Conservation (phyloP, 37 sponge, comb jelly and placozoan species). For the Cladorhizidae sp. region DNA sequence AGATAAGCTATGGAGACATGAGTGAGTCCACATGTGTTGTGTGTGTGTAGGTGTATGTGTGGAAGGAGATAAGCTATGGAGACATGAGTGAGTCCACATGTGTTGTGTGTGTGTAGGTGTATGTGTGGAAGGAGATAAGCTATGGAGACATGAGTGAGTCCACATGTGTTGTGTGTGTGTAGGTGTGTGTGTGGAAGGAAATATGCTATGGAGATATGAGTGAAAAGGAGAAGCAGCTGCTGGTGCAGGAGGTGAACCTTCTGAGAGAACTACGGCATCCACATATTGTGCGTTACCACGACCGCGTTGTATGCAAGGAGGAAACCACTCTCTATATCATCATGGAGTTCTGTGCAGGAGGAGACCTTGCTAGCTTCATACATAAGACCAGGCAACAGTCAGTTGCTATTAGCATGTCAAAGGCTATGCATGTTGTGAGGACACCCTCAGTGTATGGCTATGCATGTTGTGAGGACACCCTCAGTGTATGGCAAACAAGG, state of each 20-base stretch:
- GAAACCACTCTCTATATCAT: constrained; percentile 75
- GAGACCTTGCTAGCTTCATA: constrained; percentile 75
- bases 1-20: no score
- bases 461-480: not conserved
- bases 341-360: constrained; percentile 91
- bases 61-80: no score
- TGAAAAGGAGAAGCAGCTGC: constrained; percentile 78
- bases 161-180: no score
- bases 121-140: not conserved
- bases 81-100: no score
- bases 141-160: not conserved
- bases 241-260: constrained; percentile 85
- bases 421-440: no score
- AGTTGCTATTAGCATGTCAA: constrained; percentile 39
- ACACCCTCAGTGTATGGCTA: not conserved
- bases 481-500: not conserved
- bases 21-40: no score
- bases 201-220: constrained; percentile 81
- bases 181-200: constrained; percentile 91
- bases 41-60: no score
- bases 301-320: constrained; percentile 68
- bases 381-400: constrained; percentile 24
- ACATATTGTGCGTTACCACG: constrained; percentile 86
- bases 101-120: not conserved
- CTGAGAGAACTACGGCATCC: constrained; percentile 80